Percentiles rank a stretch among this genome's conserved stretches.
These are phyloP conservation scores for Bambusicola thoracicus DNA, from an alignment of 2,113 vertebrate species.

Conservation along the genomic window DNA sequence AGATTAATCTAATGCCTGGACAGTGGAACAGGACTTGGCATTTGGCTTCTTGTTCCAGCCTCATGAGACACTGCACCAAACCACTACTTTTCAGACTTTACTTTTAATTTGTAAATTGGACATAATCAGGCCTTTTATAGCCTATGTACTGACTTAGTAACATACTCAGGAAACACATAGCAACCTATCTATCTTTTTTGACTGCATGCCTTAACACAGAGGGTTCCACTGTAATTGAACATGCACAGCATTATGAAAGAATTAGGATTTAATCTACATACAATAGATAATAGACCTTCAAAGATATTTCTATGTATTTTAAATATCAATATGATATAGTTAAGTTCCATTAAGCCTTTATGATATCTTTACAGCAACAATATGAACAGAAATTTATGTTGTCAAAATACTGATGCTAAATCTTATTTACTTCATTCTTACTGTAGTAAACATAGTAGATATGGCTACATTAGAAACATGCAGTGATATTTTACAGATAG, in stretches of 20 bases:
- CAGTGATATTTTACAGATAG: not conserved
- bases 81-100: not conserved
- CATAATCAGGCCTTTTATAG: not conserved
- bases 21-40: slow-evolving; percentile 45
- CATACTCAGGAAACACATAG: not conserved
- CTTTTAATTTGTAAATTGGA: slow-evolving; percentile 10
- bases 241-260: not conserved
- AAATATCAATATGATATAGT: not conserved
- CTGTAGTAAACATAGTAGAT: not conserved
- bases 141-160: not conserved
- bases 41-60: slow-evolving; percentile 16
- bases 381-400: not conserved
- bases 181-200: not conserved
- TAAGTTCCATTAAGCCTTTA: not conserved
- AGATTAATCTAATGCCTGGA: slow-evolving; percentile 49
- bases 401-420: slow-evolving; percentile 6
- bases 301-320: not conserved
- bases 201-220: not conserved
- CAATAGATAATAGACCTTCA: not conserved
- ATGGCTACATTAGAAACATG: not conserved
- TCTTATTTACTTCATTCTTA: not conserved
- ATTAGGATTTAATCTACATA: not conserved
- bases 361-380: not conserved
- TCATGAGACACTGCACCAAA: slow-evolving; percentile 17
- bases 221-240: not conserved